Evolutionary conservation across 2,888 invertebrate species (phyloP), one percentile per base, ranked within the genome.

Genomic region (Taenaris catops): DNA sequence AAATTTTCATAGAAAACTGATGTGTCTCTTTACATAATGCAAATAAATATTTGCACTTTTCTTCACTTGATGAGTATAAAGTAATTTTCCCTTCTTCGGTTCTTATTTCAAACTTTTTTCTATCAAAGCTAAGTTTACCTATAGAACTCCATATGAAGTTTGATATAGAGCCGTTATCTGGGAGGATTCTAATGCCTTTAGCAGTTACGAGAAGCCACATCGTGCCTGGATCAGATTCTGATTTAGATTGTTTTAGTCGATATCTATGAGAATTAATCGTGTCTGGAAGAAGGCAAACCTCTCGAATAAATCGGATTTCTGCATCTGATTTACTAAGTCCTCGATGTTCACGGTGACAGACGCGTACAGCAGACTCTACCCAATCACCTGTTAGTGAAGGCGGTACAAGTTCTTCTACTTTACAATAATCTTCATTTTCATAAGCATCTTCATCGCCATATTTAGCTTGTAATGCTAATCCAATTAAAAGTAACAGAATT

Each of bases 91-190:
- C 94, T 60, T 96, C 96, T 37, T 95, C 94, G 4, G 96, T 95
- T 44, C 96, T 92, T 57, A 98, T 96, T 83, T 98, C 97, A 78
- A 99, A 98, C 79, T 98, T 98, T 81, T 98, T 98, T 62, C 97
- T 92, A 90, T 98, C 98, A 74, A 98, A 98, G 71, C 95, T 95
- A 8, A 98, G 87, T 81, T 97, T 97, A 46, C 95, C 96, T 46
- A 99, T 98, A 55, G 96, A 95, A 58, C 96, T 95, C 98, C 98
- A 99, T 38, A 96, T 91, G 65, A 98, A 97, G 48, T 94, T 93
- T 14, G 94, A 93, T 38, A 93, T 90, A 19, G 84, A 72, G 23
- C 88, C 84, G 49, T 90, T 89, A 65, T 93, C 93, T 12, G 92
- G 91, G 51, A 95, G 92, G 49, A 98, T 94, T 76, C 96, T 94